Evolutionary conservation across 2,888 invertebrate genomes (phyloP).

Genomic region (Trachelus troglodyta): DNA sequence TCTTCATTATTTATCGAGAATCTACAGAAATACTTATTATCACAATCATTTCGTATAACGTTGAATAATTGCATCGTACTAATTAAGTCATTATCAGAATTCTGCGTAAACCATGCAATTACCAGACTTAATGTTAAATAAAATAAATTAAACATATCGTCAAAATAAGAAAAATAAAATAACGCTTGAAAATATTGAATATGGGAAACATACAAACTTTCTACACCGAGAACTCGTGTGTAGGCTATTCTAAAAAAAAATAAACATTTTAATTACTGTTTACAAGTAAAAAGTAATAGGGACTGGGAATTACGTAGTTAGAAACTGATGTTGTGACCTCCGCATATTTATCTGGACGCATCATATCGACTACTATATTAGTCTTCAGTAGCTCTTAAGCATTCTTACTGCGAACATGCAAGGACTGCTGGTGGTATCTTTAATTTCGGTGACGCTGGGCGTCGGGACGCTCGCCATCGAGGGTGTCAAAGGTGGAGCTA

Average conservation of each 20-base stretch:
- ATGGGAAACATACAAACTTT: not conserved
- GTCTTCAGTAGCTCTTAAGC: constrained; percentile 42
- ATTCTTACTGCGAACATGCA: constrained; percentile 48
- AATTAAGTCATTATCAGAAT: not conserved
- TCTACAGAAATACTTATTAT: not conserved
- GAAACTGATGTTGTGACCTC: constrained; percentile 12
- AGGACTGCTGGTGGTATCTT: constrained; percentile 25
- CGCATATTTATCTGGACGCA: constrained; percentile 10
- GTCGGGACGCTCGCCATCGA: constrained; percentile 33
- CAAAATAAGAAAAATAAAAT: not conserved
- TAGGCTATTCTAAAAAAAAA: constrained; percentile 27
- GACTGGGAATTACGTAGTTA: not conserved
- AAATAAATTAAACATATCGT: not conserved
- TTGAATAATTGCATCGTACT: not conserved
- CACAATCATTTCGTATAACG: not conserved
- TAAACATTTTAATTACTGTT: constrained; percentile 38
- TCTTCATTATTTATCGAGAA: not conserved
- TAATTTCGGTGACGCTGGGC: constrained; percentile 34
- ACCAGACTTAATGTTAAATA: not conserved
- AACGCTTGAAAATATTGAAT: not conserved
- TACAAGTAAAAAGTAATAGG: constrained; percentile 24
- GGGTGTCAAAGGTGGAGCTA: constrained; percentile 48
- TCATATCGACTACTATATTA: constrained; percentile 3
- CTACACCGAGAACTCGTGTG: not conserved
- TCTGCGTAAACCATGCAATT: not conserved